Base-by-base conservation (phyloP, 1,140 invertebrate genomes). In the Philaenus spumarius region DNA sequence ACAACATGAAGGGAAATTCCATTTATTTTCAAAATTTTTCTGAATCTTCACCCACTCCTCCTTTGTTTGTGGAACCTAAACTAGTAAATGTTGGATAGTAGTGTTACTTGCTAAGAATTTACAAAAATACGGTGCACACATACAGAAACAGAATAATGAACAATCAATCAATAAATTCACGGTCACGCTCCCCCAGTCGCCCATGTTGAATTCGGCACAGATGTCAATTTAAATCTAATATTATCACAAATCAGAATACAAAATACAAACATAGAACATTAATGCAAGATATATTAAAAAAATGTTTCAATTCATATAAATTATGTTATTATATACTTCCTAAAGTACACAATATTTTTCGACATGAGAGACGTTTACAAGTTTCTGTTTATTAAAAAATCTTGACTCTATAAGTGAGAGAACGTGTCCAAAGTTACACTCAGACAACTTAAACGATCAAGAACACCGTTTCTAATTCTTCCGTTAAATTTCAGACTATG, bases 1-100 rank as follows among this genome's bases (percentile, higher is more conserved):
- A n/a, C n/a, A n/a, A n/a, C n/a, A n/a, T n/a, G n/a, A n/a, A n/a
- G n/a, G n/a, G n/a, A n/a, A n/a, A n/a, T n/a, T n/a, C n/a, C n/a
- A n/a, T n/a, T 63, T 43, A 17, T 9, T 40, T 34, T 66, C 34
- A 56, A 70, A 71, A 11, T 61, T 55, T 39, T 64, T 43, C 6
- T 66, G 65, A 48, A 67, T 63, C 20, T 52, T n/a, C 39, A 56
- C 57, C 43, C 59, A n/a, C n/a, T n/a, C n/a, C n/a, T n/a, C n/a
- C n/a, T n/a, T 17, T 24, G 55, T 62, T 61, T 60, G n/a, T 14
- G 40, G 42, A 4, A 46, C 55, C 55, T 56, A 46, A 34, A 46
- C 45, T 35, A 43, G 22, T 23, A n/a, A 53, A 35, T 14, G 6
- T 45, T 11, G 17, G 6, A 9, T 11, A 45, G 7, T 11, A 9